Evolutionary conservation across 2,888 invertebrate species (phyloP).

Genomic region (Cyaniris semiargus): DNA sequence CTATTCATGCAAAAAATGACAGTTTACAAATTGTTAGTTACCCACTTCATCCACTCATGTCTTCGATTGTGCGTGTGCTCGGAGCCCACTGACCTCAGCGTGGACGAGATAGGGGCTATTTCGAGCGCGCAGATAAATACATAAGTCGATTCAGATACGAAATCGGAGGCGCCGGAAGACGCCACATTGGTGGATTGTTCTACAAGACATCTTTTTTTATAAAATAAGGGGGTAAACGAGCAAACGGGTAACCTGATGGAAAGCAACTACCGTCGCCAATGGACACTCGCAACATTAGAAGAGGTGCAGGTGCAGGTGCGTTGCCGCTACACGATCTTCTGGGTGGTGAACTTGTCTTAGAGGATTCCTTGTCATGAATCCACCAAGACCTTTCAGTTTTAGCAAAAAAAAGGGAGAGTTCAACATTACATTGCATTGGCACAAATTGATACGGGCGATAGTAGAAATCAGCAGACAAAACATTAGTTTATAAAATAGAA

Average conservation of each 20-base stretch:
- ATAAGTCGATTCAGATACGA: conserved; percentile 69
- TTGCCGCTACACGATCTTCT: neutral
- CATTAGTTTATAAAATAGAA: neutral
- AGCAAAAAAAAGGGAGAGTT: neutral
- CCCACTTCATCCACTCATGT: too few species aligned
- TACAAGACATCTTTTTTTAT: neutral
- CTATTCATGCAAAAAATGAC: too few species aligned
- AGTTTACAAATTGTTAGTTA: too few species aligned
- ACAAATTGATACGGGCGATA: neutral
- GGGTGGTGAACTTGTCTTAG: neutral
- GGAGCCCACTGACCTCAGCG: conserved; percentile 76
- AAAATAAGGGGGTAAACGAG: too few species aligned
- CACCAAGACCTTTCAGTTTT: neutral
- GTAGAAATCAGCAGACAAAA: neutral
- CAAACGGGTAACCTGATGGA: too few species aligned
- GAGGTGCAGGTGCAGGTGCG: too few species aligned
- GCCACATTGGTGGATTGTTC: conserved; percentile 45
- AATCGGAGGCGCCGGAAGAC: conserved; percentile 69
- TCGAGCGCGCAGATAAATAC: conserved; percentile 72
- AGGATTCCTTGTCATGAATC: too few species aligned
- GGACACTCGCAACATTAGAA: too few species aligned
- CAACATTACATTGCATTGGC: neutral
- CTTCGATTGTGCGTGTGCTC: conserved; percentile 58
- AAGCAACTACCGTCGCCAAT: too few species aligned
- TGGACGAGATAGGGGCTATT: conserved; percentile 77